Evolutionary conservation across 1,140 invertebrate genomes (phyloP).

Genomic region (Drosophila biarmipes): DNA sequence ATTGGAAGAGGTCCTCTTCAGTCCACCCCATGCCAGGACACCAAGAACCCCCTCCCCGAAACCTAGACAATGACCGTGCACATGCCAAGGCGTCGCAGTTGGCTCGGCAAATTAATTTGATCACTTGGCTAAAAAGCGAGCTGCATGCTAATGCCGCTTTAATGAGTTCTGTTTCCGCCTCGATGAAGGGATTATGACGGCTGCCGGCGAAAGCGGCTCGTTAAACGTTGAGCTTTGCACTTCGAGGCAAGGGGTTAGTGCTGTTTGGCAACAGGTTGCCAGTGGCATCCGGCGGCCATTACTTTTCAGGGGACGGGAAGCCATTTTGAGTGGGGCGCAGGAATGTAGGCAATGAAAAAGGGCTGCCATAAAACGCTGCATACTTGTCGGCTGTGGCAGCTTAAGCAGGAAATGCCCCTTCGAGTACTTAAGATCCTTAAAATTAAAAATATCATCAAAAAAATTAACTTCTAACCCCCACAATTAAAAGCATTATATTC

Average conservation of each 20-base stretch:
- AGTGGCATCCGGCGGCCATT: conserved; percentile 37
- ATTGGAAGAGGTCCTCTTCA: conserved; percentile 44
- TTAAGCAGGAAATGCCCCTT: background rate
- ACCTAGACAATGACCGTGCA: conserved; percentile 69
- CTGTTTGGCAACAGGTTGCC: conserved; percentile 41
- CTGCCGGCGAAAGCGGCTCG: conserved; percentile 7
- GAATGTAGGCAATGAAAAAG: conserved; percentile 23
- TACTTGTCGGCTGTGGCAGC: conserved; percentile 32
- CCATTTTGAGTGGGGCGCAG: conserved; percentile 29
- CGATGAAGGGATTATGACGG: conserved; percentile 23
- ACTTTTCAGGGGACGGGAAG: conserved; percentile 15
- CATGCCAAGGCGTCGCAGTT: conserved; percentile 46
- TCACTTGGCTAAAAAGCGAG: conserved; percentile 50
- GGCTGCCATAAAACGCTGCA: conserved; percentile 27
- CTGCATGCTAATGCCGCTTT: conserved; percentile 74
- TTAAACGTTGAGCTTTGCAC: conserved; percentile 63
- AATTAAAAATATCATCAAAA: too few species aligned
- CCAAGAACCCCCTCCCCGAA: background rate
- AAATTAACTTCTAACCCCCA: too few species aligned
- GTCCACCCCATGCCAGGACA: background rate
- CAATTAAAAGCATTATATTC: background rate
- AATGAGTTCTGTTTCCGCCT: conserved; percentile 60
- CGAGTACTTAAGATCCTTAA: background rate
- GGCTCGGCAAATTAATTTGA: conserved; percentile 63
- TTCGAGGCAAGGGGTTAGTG: conserved; percentile 15